Evolutionary conservation across 2,113 vertebrate genomes (phyloP), one percentile per base, ranked within the genome.

Genomic region (Silurus meridionalis): DNA sequence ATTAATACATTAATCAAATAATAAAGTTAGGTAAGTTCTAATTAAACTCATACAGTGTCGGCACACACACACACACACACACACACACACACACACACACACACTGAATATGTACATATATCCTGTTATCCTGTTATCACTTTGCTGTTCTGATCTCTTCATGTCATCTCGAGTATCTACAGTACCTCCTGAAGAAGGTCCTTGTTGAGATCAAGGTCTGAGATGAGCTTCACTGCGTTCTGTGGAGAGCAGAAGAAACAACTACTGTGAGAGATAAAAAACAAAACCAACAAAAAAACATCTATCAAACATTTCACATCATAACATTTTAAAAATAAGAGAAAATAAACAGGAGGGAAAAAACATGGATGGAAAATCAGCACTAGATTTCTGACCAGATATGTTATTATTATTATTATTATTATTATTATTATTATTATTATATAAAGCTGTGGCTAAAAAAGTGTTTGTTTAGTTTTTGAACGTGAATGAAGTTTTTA

Each of bases 401-500:
- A 8, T 1, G 63, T 21, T 63, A 17, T 14, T 13, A 11, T 13
- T 50, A 74, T 52, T 23, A 52, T 74, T 52, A 74, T 52, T 52
- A 77, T 75, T n/a, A 75, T 75, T n/a, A 75, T 77, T 53, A 77
- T 77, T 53, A 53, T 77, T 53, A n/a, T 60, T 28, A 61, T 61
- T 6, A 78, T 57, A 48, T 7, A 71, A 71, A 46, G 2, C 14
- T 71, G 15, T 6, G 25, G 28, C 25, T 21, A 46, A 69, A 23
- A 23, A 74, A 19, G 2, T 6, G 50, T 1, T 1, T 23, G 2
- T 0, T 53, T 53, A 77, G 23, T 13, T 57, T 57, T 23, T 15
- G 57, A 0, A 77, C 53, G 23, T 55, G 75, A 3, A 28, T 67
- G 15, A 67, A 57, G 63, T 83, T 64, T 64, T 48, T n/a, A 82